phyloP scores from a whole-genome alignment of 2,113 vertebrate genomes.

The Hyla sarda region DNA sequence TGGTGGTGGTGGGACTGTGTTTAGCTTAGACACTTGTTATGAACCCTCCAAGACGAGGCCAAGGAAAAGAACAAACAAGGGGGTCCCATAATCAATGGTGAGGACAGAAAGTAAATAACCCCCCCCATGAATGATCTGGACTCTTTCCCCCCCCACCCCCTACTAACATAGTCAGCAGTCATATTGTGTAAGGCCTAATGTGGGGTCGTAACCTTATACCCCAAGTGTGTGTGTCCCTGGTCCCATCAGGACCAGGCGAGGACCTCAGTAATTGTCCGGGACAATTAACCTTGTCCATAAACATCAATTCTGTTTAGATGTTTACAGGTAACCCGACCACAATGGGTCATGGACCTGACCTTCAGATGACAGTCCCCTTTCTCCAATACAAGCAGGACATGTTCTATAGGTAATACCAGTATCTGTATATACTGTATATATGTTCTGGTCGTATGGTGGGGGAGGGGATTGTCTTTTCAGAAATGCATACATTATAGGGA shows the following conservation, averaged over 20 bases:
- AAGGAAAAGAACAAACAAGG: no score
- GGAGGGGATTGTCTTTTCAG: no score
- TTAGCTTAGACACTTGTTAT: no score
- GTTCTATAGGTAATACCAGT: no score
- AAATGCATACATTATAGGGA: no score
- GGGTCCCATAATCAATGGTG: no score
- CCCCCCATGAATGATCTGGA: no score
- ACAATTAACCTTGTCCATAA: slow-evolving; percentile 6
- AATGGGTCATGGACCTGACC: neutral
- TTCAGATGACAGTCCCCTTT: neutral
- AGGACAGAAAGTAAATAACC: no score
- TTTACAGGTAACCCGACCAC: neutral
- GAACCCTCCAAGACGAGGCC: no score
- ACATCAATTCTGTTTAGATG: neutral
- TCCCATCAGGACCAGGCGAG: neutral
- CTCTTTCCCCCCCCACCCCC: neutral
- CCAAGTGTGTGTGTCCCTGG: neutral
- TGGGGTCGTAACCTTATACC: neutral
- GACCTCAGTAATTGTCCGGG: neutral
- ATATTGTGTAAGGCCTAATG: neutral
- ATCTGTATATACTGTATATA: no score
- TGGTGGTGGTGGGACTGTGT: neutral
- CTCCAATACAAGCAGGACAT: no score
- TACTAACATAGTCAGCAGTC: neutral
- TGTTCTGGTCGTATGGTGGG: no score